Percentiles rank a stretch among this genome's conserved stretches.
Conservation (phyloP, 2,113 vertebrate species). For the Pygoscelis antarcticus region DNA sequence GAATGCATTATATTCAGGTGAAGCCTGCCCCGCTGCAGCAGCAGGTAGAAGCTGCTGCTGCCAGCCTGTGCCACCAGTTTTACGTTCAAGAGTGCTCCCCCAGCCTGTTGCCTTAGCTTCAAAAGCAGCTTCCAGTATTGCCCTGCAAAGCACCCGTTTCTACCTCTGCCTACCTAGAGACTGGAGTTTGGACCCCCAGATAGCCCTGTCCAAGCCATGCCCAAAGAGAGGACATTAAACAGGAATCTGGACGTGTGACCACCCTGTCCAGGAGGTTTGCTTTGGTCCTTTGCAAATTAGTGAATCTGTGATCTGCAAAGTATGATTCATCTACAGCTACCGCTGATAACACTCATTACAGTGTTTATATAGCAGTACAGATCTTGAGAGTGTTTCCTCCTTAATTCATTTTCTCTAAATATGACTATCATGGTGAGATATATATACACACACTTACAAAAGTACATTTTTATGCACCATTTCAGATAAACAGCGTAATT, state of each 20-base stretch:
- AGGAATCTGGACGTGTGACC: rapidly evolving
- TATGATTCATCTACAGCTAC: neutral
- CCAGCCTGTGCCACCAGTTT: neutral
- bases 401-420: neutral
- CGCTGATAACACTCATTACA: neutral
- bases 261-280: neutral
- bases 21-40: neutral
- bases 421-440: neutral
- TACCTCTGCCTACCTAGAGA: neutral
- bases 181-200: neutral
- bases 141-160: neutral
- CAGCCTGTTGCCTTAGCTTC: neutral
- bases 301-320: neutral
- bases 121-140: neutral
- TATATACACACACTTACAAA: neutral
- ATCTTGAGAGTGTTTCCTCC: neutral
- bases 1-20: rapidly evolving
- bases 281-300: neutral
- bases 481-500: neutral
- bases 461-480: neutral
- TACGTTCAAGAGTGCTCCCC: neutral
- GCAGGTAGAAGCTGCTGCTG: neutral
- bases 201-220: neutral
- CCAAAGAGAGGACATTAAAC: neutral
- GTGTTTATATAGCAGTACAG: neutral